Evolutionary conservation across 2,113 vertebrate genomes (phyloP).

Genomic region (Burhinus bistriatus): DNA sequence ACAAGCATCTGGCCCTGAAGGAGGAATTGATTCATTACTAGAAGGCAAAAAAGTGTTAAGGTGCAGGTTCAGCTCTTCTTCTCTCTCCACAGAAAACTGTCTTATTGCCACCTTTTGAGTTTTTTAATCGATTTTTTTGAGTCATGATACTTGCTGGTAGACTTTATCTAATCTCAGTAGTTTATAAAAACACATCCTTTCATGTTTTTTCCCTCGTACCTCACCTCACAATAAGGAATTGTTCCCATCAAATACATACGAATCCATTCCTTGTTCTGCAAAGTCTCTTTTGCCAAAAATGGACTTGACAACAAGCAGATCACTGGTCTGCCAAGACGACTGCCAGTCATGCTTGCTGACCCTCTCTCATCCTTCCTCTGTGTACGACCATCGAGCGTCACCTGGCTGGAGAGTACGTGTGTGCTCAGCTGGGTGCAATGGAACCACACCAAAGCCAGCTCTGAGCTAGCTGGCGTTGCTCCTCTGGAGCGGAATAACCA

Average conservation of each 20-base stretch:
- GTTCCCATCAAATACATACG: not conserved
- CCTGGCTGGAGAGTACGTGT: not conserved
- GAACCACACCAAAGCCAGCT: not conserved
- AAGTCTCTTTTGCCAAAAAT: not conserved
- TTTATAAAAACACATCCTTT: not conserved
- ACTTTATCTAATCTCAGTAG: not conserved
- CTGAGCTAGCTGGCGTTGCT: not conserved
- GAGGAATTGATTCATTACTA: not conserved
- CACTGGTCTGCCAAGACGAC: fast-evolving
- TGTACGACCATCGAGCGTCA: fast-evolving
- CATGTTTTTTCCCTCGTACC: not conserved
- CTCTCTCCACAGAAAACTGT: not conserved
- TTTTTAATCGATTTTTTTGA: not conserved
- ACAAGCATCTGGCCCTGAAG: not conserved
- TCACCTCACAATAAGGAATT: not conserved
- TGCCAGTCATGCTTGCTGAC: not conserved
- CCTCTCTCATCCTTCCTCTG: not conserved
- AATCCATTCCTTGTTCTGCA: fast-evolving
- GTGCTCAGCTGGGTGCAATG: fast-evolving
- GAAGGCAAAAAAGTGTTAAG: not conserved
- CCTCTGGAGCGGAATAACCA: not conserved
- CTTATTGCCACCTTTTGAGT: not conserved
- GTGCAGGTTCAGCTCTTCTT: not conserved
- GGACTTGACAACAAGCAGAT: not conserved
- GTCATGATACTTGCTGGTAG: not conserved